Evolutionary conservation across 2,797 vertebrate species (phyloP).

Genomic region (Bovichtus variegatus): DNA sequence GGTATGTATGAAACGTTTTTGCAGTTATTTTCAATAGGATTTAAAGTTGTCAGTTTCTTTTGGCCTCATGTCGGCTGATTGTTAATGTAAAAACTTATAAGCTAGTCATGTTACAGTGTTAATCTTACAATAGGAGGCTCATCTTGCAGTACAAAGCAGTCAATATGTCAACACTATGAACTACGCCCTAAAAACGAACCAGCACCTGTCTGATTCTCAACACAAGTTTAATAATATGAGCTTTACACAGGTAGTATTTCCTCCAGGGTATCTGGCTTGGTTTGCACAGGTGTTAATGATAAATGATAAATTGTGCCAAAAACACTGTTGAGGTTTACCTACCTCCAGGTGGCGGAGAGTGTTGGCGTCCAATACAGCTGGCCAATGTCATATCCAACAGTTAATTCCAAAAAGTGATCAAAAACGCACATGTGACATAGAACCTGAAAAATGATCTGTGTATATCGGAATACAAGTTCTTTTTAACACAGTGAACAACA

Average conservation of each 20-base stretch:
- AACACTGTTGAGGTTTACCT: constrained; percentile 16
- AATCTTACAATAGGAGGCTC: constrained; percentile 8
- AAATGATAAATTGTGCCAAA: constrained; percentile 7
- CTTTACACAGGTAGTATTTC: constrained; percentile 5
- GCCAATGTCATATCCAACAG: not conserved
- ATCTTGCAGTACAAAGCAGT: constrained; percentile 18
- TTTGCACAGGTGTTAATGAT: constrained; percentile 34
- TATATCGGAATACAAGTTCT: not conserved
- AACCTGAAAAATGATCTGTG: not conserved
- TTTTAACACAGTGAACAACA: not conserved
- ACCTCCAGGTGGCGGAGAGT: constrained; percentile 11
- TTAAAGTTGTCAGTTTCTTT: not conserved
- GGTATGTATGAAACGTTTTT: constrained; percentile 10
- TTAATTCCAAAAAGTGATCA: constrained; percentile 11
- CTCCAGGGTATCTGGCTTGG: constrained; percentile 4
- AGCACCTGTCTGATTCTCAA: constrained; percentile 7
- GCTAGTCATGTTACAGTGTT: constrained; percentile 16
- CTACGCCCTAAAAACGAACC: not conserved
- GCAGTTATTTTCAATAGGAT: not conserved
- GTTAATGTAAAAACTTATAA: constrained; percentile 16
- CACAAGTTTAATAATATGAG: constrained; percentile 17
- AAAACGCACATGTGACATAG: not conserved
- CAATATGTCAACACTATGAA: constrained; percentile 34
- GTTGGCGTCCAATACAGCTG: constrained; percentile 5
- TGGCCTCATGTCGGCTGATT: constrained; percentile 4